Conservation (phyloP, 2,888 invertebrate species). For the Lissocephala sabroskyi region DNA sequence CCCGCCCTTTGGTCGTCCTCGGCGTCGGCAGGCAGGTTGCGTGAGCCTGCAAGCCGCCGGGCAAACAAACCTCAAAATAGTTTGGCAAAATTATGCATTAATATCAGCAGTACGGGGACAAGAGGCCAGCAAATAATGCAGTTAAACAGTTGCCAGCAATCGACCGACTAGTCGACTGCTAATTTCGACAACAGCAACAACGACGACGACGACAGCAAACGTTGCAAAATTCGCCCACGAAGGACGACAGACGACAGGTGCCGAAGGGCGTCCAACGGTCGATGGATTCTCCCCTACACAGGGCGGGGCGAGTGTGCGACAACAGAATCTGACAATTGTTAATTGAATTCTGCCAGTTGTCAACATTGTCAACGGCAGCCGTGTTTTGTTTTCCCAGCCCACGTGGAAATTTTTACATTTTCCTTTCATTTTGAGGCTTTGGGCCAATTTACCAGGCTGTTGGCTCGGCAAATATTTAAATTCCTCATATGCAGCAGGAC, state of each 20-base stretch:
- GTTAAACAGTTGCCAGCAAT: conserved; percentile 42
- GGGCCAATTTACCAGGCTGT: too few species aligned
- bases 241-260: conserved; percentile 48
- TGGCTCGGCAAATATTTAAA: too few species aligned
- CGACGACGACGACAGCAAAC: conserved; percentile 28
- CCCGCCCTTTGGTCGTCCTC: too few species aligned
- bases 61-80: conserved; percentile 64
- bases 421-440: too few species aligned
- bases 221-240: conserved; percentile 37
- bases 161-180: background rate
- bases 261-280: conserved; percentile 46
- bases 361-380: conserved; percentile 6
- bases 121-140: conserved; percentile 49
- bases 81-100: conserved; percentile 67
- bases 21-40: conserved; percentile 21
- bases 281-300: background rate
- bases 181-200: conserved; percentile 2
- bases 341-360: conserved; percentile 62
- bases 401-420: too few species aligned
- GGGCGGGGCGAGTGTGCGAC: background rate
- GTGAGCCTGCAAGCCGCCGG: conserved; percentile 28
- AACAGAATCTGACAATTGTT: conserved; percentile 54
- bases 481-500: too few species aligned
- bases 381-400: too few species aligned
- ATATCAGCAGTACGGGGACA: conserved; percentile 28